These are phyloP conservation scores for Polymixis lichenea DNA, from an alignment of 2,888 invertebrate species.

Conservation along the genomic window DNA sequence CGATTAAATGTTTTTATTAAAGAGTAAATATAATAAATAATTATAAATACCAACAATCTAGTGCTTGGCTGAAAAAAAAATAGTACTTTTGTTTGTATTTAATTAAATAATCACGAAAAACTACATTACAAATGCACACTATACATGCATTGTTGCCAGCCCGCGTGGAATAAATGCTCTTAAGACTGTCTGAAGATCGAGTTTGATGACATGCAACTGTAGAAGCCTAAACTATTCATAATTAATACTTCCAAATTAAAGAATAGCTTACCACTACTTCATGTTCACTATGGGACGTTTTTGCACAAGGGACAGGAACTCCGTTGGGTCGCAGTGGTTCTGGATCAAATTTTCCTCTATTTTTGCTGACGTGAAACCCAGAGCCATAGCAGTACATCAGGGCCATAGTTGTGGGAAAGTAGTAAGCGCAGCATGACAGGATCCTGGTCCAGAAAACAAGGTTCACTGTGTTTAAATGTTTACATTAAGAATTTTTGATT, in stretches of 20 bases:
- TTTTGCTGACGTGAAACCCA: conserved; percentile 96
- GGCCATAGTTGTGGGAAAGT: conserved; percentile 97
- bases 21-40: too few relatives aligned
- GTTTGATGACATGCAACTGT: neutral
- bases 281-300: conserved; percentile 79
- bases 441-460: conserved; percentile 88
- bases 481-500: neutral
- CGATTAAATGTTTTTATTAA: too few relatives aligned
- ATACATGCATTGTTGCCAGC: too few relatives aligned
- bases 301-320: conserved; percentile 81
- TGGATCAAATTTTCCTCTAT: conserved; percentile 91
- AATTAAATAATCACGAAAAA: too few relatives aligned
- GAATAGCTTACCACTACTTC: conserved; percentile 77
- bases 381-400: conserved; percentile 98
- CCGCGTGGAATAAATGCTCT: too few relatives aligned
- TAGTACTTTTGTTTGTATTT: too few relatives aligned
- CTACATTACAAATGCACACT: too few relatives aligned
- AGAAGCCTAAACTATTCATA: neutral
- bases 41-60: too few relatives aligned
- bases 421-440: conserved; percentile 96
- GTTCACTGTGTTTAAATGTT: neutral
- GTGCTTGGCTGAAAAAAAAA: too few relatives aligned
- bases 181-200: neutral
- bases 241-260: neutral
- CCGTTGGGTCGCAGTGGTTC: conserved; percentile 83